These are phyloP conservation scores for Rhyacophila brunnea DNA, from an alignment of 1,140 invertebrate genomes.

Conservation along the genomic window DNA sequence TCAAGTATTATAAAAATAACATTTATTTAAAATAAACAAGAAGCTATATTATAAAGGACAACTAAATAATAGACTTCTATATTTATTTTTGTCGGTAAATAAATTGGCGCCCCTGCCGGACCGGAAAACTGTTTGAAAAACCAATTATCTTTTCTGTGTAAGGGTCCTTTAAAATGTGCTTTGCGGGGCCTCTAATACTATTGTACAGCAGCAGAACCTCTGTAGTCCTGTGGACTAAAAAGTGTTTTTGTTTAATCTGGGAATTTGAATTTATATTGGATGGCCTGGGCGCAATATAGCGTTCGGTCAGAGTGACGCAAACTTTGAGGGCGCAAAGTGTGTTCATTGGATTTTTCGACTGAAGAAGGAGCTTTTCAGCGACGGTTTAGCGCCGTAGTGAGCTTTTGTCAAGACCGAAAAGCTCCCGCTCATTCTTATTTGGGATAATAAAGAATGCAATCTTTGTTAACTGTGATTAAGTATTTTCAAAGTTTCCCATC, in stretches of 20 bases:
- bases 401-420: too few species aligned
- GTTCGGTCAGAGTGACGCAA: slow-evolving; percentile 2
- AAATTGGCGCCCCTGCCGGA: background rate
- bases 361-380: background rate
- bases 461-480: background rate
- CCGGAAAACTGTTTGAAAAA: slow-evolving; percentile 23
- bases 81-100: background rate
- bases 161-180: slow-evolving; percentile 16
- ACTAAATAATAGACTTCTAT: background rate
- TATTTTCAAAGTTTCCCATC: too few species aligned
- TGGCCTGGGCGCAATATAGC: slow-evolving; percentile 12
- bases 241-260: slow-evolving; percentile 32
- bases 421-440: too few species aligned
- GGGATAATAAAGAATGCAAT: background rate
- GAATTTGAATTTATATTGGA: slow-evolving; percentile 34
- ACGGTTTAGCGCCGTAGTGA: too few species aligned
- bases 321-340: slow-evolving; percentile 5
- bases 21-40: too few species aligned
- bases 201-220: background rate
- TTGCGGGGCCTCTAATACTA: background rate
- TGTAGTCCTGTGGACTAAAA: slow-evolving; percentile 11
- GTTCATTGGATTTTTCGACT: slow-evolving; percentile 3
- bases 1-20: too few species aligned
- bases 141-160: slow-evolving; percentile 26
- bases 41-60: too few species aligned